Base-by-base conservation (phyloP, 1,140 invertebrate genomes). In the Bradynema listronoti region DNA sequence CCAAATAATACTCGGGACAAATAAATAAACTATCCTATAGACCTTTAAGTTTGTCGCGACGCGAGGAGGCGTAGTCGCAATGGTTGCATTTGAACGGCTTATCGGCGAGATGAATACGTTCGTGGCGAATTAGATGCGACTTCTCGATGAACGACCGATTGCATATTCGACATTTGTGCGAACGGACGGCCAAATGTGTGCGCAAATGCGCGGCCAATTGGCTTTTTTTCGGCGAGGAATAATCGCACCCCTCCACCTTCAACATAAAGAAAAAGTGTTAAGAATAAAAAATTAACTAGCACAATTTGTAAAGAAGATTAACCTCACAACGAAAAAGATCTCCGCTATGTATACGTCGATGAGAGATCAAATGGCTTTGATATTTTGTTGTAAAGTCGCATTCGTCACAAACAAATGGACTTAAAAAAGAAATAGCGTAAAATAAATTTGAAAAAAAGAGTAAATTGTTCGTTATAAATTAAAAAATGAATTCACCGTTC, bases 341-440 rank as follows among this genome's bases (percentile, higher is more conserved):
- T 34, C 84, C 85, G 80, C 83, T 81, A 75, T 86, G 85, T 59
- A 85, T 84, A 43, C 84, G 77, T 66, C 83, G 84, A 74, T 86
- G 85, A 19, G 83, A 81, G 39, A 84, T 83, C 57, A 86, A 80
- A 77, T 86, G 84, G 63, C 83, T 85, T 52, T 85, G 80, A 73
- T 84, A 85, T 72, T 86, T 86, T 22, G 85, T 85, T 56, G 82
- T 80, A 72, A 86, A 86, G 16, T 84, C 83, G 79, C 85, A 86
- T 7, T 80, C 79, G 58, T 85, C 84, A 76, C 85, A 86, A 1
- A 82, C 70, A 67, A 47, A 62, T 30, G 58, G 58, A 0, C 60
- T 71, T 60, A 63, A 71, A 61, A 30, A 4, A 11, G 24, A 11
- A n/a, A 53, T 16, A 5, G 2, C 24, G 19, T 42, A 14, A 68